Evolutionary conservation across 1,140 invertebrate species (phyloP).

Genomic region (Zaprionus ornatus): DNA sequence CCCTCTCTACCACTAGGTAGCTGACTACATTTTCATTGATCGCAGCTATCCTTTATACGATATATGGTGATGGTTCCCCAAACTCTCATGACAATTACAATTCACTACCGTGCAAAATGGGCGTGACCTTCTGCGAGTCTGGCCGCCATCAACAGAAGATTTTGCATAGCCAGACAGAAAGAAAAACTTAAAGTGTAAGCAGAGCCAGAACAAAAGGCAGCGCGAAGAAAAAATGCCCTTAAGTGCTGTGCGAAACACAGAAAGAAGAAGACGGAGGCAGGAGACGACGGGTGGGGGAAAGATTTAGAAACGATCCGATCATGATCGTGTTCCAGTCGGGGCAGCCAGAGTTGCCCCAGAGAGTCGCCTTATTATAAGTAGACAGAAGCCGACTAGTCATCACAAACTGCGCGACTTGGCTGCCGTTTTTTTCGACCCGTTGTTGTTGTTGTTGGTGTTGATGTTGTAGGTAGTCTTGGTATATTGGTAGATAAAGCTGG

Average conservation of each 20-base stretch:
- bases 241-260: neutral
- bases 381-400: conserved; percentile 61
- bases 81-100: conserved; percentile 59
- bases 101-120: conserved; percentile 43
- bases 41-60: neutral
- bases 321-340: neutral
- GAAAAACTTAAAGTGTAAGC: conserved; percentile 12
- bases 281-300: neutral
- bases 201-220: conserved; percentile 40
- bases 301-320: conserved; percentile 9
- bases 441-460: conserved; percentile 8
- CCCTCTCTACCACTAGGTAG: neutral
- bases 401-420: conserved; percentile 51
- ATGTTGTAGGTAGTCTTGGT: neutral
- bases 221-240: conserved; percentile 3
- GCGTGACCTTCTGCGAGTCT: conserved; percentile 52
- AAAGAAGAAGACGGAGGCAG: neutral
- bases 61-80: neutral
- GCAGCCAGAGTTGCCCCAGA: neutral
- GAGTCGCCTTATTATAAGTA: conserved; percentile 5
- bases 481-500: conserved; percentile 5
- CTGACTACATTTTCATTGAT: conserved; percentile 2
- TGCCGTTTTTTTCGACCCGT: conserved; percentile 32
- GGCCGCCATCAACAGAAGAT: conserved; percentile 41
- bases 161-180: conserved; percentile 45